These are phyloP conservation scores for Rhynchophorus ferrugineus DNA, from an alignment of 1,140 invertebrate species.

Conservation along the genomic window DNA sequence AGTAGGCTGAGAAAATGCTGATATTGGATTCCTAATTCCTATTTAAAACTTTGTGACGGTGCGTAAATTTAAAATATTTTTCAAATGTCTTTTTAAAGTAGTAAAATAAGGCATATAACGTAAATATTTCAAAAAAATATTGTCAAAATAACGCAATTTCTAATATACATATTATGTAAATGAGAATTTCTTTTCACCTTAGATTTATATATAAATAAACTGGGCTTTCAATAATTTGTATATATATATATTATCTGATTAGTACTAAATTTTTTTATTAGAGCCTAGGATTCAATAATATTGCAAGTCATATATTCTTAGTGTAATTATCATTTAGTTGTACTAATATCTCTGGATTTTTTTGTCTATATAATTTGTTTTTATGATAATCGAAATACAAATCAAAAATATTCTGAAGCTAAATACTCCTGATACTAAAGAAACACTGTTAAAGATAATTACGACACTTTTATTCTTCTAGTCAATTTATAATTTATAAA, in stretches of 20 bases:
- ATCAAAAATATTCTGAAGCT: too few species aligned
- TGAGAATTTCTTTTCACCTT: not conserved
- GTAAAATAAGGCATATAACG: constrained; percentile 27
- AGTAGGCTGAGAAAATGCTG: constrained; percentile 28
- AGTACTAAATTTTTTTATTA: constrained; percentile 23
- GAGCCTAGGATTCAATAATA: constrained; percentile 11
- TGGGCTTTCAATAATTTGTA: constrained; percentile 33
- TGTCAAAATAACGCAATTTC: constrained; percentile 1
- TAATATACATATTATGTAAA: constrained; percentile 2
- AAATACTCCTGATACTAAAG: too few species aligned
- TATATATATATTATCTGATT: constrained; percentile 27
- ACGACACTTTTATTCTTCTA: too few species aligned
- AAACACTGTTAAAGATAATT: too few species aligned
- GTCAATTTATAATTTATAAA: constrained; percentile 23
- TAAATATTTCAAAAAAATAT: not conserved
- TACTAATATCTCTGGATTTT: too few species aligned
- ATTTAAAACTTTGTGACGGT: constrained; percentile 13
- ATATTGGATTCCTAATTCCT: constrained; percentile 34
- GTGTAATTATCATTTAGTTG: too few species aligned
- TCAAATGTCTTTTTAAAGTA: constrained; percentile 39
- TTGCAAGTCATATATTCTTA: constrained; percentile 2
- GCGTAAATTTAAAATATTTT: constrained; percentile 30
- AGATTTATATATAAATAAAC: constrained; percentile 18
- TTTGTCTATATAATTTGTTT: too few species aligned
- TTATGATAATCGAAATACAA: too few species aligned